Base-by-base conservation (phyloP, 2,797 vertebrate species). In the Anabas testudineus region DNA sequence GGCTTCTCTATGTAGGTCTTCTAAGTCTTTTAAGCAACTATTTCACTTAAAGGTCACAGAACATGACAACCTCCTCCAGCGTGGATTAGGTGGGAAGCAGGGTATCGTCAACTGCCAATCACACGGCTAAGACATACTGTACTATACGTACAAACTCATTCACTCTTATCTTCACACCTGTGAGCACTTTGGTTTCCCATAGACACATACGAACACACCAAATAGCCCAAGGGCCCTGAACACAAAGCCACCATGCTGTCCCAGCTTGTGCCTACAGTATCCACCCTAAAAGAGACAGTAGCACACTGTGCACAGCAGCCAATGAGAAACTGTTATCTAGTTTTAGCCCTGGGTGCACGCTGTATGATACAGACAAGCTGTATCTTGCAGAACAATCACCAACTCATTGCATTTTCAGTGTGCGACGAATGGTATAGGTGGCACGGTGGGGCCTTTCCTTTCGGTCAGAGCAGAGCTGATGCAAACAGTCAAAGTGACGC, bases 401-500 rank as follows among this genome's bases (percentile, higher is more conserved):
- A 19, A 67, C 56, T 30, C 28, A 59, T 53, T 6, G 63, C 39
- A 78, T 34, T 81, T 54, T 67, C 9, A 75, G 79, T 61, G 56
- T 74, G 53, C 60, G 19, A 58, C 34, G 51, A 8, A 43, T 80
- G 42, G 60, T 13, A 71, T 47, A 81, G 55, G 77, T 62, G 80
- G 79, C 67, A 65, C 28, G 16, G 13, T 6, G 19, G 10, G 3
- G 37, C 22, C 48, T 68, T 58, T 52, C 54, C 34, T 26, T 43
- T 5, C 42, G 51, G 65, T 47, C 58, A 10, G 5, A 1, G 59
- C 54, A 21, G 56, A 18, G 18, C 47, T 47, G 74, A 54, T 9
- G 26, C 64, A 78, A 78, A 64, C 75, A 74, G 67, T 87, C 84
- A 84, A 73, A 30, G 65, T 79, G 78, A 86, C 66, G 52, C 1